Percentiles rank a stretch among this genome's conserved stretches.
Conservation (phyloP, 1,140 invertebrate species). For the Trachymyrmex cornetzi region DNA sequence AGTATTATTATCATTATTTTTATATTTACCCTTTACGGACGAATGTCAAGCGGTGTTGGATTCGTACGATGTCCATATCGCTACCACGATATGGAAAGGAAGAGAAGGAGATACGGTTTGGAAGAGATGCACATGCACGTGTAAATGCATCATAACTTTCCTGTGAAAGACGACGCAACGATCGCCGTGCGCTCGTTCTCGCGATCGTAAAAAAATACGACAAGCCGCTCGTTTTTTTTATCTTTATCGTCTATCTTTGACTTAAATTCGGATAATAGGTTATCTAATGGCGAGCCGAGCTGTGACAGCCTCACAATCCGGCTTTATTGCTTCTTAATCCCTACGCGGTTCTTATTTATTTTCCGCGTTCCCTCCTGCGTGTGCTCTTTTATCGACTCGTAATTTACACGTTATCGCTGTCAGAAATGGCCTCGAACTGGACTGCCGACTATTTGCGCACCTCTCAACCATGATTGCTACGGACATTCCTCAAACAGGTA, state of each 20-base stretch:
- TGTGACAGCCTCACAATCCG: not conserved
- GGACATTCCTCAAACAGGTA: conserved; percentile 36
- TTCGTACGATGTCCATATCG: not conserved
- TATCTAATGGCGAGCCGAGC: conserved; percentile 29
- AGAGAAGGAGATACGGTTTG: not conserved
- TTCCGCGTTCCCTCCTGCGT: not conserved
- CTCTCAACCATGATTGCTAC: conserved; percentile 7
- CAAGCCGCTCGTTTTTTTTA: not conserved
- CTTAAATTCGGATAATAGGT: conserved; percentile 60
- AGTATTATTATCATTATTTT: conserved; percentile 31
- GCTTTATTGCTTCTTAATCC: conserved; percentile 60
- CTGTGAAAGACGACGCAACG: conserved; percentile 28
- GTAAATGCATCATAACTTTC: conserved; percentile 33
- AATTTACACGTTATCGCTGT: conserved; percentile 54
- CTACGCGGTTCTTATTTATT: conserved; percentile 41
- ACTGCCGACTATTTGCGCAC: conserved; percentile 36
- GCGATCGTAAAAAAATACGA: conserved; percentile 53
- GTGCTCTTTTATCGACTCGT: conserved; percentile 38
- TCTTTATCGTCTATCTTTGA: conserved; percentile 60
- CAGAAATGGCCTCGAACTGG: conserved; percentile 17
- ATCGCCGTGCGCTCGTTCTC: conserved; percentile 18
- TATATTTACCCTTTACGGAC: not conserved
- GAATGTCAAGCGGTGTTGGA: not conserved
- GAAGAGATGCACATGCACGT: not conserved
- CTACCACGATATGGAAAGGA: not conserved